Base-by-base conservation (phyloP, 2,888 invertebrate species). In the Drosophila merina region DNA sequence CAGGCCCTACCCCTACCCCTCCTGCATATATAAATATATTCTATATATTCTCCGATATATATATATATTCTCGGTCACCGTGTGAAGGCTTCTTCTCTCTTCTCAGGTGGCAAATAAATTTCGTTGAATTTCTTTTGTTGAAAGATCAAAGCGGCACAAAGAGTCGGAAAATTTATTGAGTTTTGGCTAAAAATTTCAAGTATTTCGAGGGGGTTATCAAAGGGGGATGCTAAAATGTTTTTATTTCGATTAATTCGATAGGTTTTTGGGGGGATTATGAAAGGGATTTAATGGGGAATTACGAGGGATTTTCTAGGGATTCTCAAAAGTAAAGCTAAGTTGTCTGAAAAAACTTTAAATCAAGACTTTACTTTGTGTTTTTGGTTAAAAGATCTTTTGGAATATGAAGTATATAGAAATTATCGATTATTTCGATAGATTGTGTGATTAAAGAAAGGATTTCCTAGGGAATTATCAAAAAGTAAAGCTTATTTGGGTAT, bases 71-170 rank as follows among this genome's bases (percentile, higher is more conserved):
- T 40, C 40, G 40, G 40, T 40, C 40, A 40, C 12, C 12, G 12
- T 6, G 28, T 6, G 10, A 25, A 12, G 20, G n/a, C 40, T 20
- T 20, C 20, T 20, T 20, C 20, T 20, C 20, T 25, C 50, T 44
- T 10, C 51, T 66, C 44, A 63, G 63, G 63, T 63, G 55, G 45
- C 68, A 54, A 67, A 63, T 63, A 63, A 63, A 63, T 63, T 63
- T 30, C 44, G 54, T 67, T 67, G 44, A 52, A 45, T 63, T 67
- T 67, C 67, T 54, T 63, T 63, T 45, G 68, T 45, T 54, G 30
- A 67, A 38, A 67, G 63, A 63, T 63, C 63, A 63, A 63, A 63
- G 63, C 28, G 50, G 10, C 20, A 42, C 28, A 48, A 25, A 44
- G 52, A 7, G 30, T 20, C 12, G 20, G 7, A 30, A n/a, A 54